Conservation (phyloP, 2,888 invertebrate genomes). For the Hydrotaea diabolus region DNA sequence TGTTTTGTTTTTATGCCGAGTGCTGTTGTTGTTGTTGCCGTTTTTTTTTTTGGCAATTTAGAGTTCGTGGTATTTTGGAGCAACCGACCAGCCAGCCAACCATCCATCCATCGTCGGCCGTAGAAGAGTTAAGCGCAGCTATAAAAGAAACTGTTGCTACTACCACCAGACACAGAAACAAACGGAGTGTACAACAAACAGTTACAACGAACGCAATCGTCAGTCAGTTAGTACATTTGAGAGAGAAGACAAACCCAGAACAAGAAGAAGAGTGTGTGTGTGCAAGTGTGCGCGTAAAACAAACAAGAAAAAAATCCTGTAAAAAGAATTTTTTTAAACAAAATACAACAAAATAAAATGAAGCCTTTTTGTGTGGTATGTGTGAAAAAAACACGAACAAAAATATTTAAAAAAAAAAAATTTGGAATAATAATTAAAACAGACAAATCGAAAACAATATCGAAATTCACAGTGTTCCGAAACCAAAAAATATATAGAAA, state of each 20-base stretch:
- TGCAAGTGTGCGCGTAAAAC: neutral
- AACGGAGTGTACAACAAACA: constrained; percentile 59
- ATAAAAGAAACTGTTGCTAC: constrained; percentile 80
- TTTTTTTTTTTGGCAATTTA: constrained; percentile 51
- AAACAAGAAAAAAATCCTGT: constrained; percentile 50
- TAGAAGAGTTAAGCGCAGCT: constrained; percentile 71
- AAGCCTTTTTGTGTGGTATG: constrained; percentile 80
- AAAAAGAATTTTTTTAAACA: constrained; percentile 40
- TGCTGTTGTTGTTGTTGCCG: constrained; percentile 3
- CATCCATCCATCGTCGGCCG: neutral
- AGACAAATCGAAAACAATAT: constrained; percentile 19
- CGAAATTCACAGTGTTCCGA: neutral
- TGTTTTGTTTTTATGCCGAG: constrained; percentile 7
- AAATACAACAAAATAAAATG: constrained; percentile 73
- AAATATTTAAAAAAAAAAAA: constrained; percentile 23
- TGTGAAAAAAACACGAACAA: constrained; percentile 45
- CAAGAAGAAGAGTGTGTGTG: constrained; percentile 36
- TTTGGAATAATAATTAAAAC: neutral
- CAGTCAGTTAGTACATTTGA: constrained; percentile 10
- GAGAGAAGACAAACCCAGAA: neutral
- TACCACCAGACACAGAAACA: constrained; percentile 78
- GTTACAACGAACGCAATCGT: constrained; percentile 32
- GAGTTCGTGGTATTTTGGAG: constrained; percentile 62
- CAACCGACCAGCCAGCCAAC: constrained; percentile 27
- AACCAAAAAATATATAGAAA: neutral